Conservation (phyloP, 2,888 invertebrate species). For the Ectropis crepuscularia region DNA sequence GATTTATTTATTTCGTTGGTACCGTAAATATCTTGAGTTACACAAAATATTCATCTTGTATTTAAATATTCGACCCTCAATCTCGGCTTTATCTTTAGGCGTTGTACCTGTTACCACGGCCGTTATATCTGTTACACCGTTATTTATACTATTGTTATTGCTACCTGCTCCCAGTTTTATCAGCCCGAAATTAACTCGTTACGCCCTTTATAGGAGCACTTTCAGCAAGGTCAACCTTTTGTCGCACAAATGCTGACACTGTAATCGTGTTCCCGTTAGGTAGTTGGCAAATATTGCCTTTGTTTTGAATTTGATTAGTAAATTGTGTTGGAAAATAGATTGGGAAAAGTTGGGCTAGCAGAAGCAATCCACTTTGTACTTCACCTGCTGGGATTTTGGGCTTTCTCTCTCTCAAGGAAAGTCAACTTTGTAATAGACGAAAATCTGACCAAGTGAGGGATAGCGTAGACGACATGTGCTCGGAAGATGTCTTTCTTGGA, state of each 20-base stretch:
- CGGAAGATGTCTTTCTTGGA: too few species aligned
- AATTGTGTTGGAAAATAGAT: neutral
- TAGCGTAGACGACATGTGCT: too few species aligned
- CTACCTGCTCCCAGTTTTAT: constrained; percentile 41
- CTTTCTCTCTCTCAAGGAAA: too few species aligned
- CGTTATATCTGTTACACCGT: constrained; percentile 31
- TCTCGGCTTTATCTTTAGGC: constrained; percentile 39
- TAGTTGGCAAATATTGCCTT: constrained; percentile 21
- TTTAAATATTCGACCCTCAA: constrained; percentile 56
- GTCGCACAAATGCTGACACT: constrained; percentile 32
- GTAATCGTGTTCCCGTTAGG: constrained; percentile 25
- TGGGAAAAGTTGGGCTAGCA: too few species aligned
- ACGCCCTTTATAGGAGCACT: constrained; percentile 30
- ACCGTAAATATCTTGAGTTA: constrained; percentile 41
- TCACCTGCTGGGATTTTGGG: too few species aligned
- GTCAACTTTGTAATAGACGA: too few species aligned
- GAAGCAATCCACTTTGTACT: too few species aligned
- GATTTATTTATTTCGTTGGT: neutral
- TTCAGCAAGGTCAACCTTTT: constrained; percentile 39
- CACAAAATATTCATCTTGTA: constrained; percentile 60
- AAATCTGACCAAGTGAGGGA: too few species aligned
- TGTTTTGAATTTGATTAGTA: neutral
- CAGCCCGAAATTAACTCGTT: constrained; percentile 40
- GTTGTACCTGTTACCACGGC: constrained; percentile 38
- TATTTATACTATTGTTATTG: constrained; percentile 44